Evolutionary conservation across 2,113 vertebrate genomes (phyloP).

Genomic region (Gobiocypris rarus): DNA sequence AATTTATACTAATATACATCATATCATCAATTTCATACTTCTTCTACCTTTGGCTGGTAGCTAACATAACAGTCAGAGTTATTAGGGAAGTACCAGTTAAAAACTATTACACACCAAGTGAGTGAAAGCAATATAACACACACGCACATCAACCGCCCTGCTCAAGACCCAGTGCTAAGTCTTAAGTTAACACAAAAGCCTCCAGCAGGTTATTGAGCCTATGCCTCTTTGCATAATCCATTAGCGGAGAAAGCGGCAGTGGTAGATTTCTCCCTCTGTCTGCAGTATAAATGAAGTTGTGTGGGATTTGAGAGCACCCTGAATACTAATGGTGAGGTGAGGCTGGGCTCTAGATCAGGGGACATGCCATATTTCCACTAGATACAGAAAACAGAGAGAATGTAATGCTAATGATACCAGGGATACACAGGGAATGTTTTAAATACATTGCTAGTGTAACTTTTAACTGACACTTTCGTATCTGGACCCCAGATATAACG

Average conservation of each 20-base stretch:
- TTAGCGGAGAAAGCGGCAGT: conserved; percentile 35
- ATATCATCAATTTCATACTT: conserved; percentile 60
- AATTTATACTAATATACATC: neutral
- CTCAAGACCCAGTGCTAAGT: conserved; percentile 15
- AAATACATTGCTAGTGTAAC: neutral
- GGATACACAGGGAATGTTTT: neutral
- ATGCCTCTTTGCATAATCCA: conserved; percentile 58
- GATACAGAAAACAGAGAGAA: neutral
- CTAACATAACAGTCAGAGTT: conserved; percentile 74
- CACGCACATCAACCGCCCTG: neutral
- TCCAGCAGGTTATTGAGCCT: conserved; percentile 45
- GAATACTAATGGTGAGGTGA: conserved; percentile 45
- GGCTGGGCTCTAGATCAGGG: conserved; percentile 35
- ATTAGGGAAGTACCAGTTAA: conserved; percentile 70
- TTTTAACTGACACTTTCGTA: too few species aligned
- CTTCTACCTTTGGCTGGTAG: conserved; percentile 68
- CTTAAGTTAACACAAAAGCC: conserved; percentile 34
- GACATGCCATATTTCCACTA: neutral
- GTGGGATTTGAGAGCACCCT: conserved; percentile 21
- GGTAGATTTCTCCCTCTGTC: conserved; percentile 48
- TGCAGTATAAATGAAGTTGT: conserved; percentile 43
- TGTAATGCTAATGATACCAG: neutral
- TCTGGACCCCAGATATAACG: too few species aligned
- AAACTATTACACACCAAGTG: conserved; percentile 36
- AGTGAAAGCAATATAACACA: conserved; percentile 20